Conservation (phyloP, 2,113 vertebrate species). For the Perccottus glenii region DNA sequence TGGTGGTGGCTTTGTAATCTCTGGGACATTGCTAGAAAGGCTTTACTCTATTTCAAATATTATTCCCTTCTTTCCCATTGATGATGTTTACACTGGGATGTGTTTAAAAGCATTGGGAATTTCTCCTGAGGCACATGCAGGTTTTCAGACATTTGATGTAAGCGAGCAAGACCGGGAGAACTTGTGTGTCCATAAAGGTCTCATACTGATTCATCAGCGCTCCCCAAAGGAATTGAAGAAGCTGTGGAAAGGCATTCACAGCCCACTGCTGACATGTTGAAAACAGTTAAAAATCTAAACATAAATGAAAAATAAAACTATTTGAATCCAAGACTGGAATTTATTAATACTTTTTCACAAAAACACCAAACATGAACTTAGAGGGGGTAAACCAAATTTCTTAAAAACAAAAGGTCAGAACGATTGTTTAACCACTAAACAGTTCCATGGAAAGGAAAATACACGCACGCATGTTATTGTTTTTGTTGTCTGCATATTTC, state of each 20-base stretch:
- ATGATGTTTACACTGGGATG: constrained; percentile 84
- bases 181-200: constrained; percentile 77
- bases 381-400: neutral
- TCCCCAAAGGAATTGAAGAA: constrained; percentile 72
- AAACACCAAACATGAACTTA: constrained; percentile 32
- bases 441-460: neutral
- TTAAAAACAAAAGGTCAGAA: constrained; percentile 7
- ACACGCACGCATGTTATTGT: neutral
- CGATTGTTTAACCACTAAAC: neutral
- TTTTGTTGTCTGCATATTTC: neutral
- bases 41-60: constrained; percentile 47
- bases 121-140: constrained; percentile 54
- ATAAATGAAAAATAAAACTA: neutral
- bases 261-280: constrained; percentile 71
- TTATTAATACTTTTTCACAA: constrained; percentile 51
- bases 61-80: constrained; percentile 83
- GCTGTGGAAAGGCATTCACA: constrained; percentile 80
- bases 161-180: constrained; percentile 69
- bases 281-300: neutral
- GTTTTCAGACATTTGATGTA: constrained; percentile 77
- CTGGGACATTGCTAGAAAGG: constrained; percentile 41
- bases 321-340: neutral
- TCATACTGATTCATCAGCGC: constrained; percentile 83
- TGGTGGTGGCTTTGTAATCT: constrained; percentile 82
- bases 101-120: constrained; percentile 74